A percentile compares a stretch with the other conserved stretches of the same genome.
phyloP scores from a whole-genome alignment of 2,888 invertebrate species.

The Tethea ocularis region DNA sequence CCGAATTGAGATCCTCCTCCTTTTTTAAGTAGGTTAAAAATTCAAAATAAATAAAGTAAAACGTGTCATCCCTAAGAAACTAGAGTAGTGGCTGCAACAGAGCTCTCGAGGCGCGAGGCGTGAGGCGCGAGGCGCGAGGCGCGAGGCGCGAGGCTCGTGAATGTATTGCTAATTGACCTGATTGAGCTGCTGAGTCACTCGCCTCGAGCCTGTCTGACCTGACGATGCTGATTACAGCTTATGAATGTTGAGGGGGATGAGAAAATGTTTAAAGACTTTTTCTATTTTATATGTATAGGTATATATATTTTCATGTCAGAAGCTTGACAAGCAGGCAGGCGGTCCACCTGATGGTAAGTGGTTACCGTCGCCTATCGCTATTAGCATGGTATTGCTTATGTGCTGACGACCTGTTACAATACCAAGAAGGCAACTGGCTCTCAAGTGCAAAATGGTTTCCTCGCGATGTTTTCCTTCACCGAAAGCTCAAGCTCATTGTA shows the following conservation, averaged over 20 bases:
- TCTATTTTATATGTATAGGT: too few relatives aligned
- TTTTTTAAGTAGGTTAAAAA: not conserved
- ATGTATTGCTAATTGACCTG: constrained; percentile 5
- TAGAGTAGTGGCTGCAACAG: not conserved
- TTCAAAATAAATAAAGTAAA: not conserved
- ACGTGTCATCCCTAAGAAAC: not conserved
- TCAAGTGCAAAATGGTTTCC: too few relatives aligned
- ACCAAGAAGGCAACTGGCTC: too few relatives aligned
- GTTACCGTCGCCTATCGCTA: too few relatives aligned
- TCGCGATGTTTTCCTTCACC: too few relatives aligned
- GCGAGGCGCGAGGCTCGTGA: not conserved
- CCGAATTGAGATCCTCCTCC: too few relatives aligned
- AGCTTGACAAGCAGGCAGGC: too few relatives aligned
- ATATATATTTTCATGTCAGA: too few relatives aligned
- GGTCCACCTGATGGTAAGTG: too few relatives aligned
- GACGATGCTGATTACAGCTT: not conserved
- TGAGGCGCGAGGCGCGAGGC: not conserved
- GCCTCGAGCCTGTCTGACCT: not conserved
- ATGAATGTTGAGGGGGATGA: not conserved
- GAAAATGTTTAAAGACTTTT: not conserved
- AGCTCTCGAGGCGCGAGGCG: not conserved
- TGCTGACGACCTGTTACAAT: too few relatives aligned
- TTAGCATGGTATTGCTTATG: too few relatives aligned
- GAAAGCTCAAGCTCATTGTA: too few relatives aligned
- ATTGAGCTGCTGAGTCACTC: not conserved